Evolutionary conservation across 2,888 invertebrate species (phyloP), one percentile per base, ranked within the genome.

Genomic region (Chrysolina haemoptera): DNA sequence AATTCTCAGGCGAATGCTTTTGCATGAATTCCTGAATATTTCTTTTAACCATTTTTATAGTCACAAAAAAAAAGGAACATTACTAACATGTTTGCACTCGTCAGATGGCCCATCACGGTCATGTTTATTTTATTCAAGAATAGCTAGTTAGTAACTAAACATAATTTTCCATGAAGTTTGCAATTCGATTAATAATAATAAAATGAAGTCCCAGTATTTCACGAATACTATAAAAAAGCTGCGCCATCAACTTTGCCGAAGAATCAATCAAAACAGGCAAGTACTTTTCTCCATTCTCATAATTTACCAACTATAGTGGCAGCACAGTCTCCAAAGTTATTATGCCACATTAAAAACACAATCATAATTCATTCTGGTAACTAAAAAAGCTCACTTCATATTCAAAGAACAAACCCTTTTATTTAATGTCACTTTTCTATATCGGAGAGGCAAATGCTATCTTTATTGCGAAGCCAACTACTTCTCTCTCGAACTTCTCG

Each of bases 351-450:
- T 59, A 59, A 48, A 43, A 66, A 66, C 50, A 50, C 48, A 50
- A 66, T 67, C 70, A 55, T 74, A 70, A 74, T 53, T 74, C 70
- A 74, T 74, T 53, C 68, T 55, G 43, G 62, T 50, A 53, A 59
- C 70, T 67, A 70, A 65, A 70, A 76, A 73, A 62, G 59, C 62
- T 62, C 62, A 27, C 63, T 70, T 71, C 67, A 75, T 41, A 75
- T 72, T 72, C 73, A 74, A 74, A 73, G 68, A 70, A 73, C 74
- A 76, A 76, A 76, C 74, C 75, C 75, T 72, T 76, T 74, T 74
- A 76, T 78, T 75, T 76, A 75, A 76, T 77, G 78, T 79, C 78
- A 79, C 77, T 79, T 74, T 78, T 77, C 72, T 75, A 73, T 77
- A 77, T 77, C 74, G 62, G 62, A 73, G 67, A 68, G 46, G 64